Evolutionary conservation across 2,888 invertebrate genomes (phyloP).

Genomic region (Drosophila monieri): DNA sequence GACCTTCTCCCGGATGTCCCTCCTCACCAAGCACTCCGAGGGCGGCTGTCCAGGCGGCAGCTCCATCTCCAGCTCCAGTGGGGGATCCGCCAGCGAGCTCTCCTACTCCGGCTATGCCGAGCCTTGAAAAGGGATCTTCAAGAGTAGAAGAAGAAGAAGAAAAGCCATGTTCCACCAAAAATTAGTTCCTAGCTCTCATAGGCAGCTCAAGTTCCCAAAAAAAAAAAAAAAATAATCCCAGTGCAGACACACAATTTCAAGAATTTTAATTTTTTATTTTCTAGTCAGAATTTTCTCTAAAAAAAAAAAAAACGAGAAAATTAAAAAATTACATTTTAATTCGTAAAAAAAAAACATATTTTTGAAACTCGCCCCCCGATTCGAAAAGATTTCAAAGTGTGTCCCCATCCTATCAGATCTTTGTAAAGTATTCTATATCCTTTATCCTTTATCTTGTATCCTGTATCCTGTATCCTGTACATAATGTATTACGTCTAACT

Average conservation of each 20-base stretch:
- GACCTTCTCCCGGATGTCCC: conserved; percentile 98
- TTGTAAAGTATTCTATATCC: conserved; percentile 69
- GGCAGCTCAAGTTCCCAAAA: conserved; percentile 55
- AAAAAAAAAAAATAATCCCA: conserved; percentile 21
- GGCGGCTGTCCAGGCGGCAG: conserved; percentile 90
- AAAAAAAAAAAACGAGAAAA: conserved; percentile 51
- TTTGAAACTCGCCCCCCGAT: conserved; percentile 6
- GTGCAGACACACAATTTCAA: conserved; percentile 35
- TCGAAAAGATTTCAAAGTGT: conserved; percentile 3
- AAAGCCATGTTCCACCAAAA: conserved; percentile 83
- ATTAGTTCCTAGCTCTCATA: conserved; percentile 83
- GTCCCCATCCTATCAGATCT: conserved; percentile 58
- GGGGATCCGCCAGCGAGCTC: conserved; percentile 52
- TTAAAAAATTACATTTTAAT: conserved; percentile 54
- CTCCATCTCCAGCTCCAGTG: conserved; percentile 50
- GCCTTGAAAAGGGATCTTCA: conserved; percentile 52
- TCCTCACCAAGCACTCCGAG: conserved; percentile 96
- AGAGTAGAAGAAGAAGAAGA: too few species aligned
- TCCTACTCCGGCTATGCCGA: conserved; percentile 72
- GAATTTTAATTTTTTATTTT: conserved; percentile 52
- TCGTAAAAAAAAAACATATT: conserved; percentile 10
- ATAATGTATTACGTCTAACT: conserved; percentile 65
- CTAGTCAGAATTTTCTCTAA: conserved; percentile 79
- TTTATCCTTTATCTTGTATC: conserved; percentile 34
- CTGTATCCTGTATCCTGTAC: conserved; percentile 53